Evolutionary conservation across 2,113 vertebrate species (phyloP).

Genomic region (Callithrix jacchus): DNA sequence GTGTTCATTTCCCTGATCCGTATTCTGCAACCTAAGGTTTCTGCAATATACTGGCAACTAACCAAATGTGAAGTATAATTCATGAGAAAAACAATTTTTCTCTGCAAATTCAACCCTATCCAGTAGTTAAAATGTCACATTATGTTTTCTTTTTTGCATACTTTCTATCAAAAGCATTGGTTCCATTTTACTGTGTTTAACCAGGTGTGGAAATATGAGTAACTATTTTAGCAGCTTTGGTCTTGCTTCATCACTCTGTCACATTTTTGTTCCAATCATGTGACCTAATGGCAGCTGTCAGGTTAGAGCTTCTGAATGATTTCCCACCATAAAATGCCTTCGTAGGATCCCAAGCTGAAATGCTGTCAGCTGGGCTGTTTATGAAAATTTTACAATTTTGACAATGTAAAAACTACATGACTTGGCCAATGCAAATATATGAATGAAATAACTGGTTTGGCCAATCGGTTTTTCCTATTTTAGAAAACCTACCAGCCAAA

Average conservation of each 20-base stretch:
- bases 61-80: background rate
- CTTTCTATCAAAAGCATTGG: background rate
- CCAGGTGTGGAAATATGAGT: background rate
- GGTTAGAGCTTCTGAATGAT: background rate
- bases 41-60: background rate
- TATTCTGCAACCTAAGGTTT: background rate
- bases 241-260: slow-evolving; percentile 10
- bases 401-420: background rate
- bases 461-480: background rate
- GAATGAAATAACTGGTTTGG: background rate
- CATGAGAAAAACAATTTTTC: background rate
- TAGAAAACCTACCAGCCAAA: background rate
- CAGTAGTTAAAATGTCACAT: background rate
- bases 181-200: background rate
- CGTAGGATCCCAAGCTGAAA: background rate
- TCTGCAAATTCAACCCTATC: background rate
- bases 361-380: background rate
- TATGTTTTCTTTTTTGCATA: background rate
- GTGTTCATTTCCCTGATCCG: background rate
- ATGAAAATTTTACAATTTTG: background rate
- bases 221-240: background rate
- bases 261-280: background rate
- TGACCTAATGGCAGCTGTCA: background rate
- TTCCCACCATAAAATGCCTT: background rate
- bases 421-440: background rate